Base-by-base conservation (phyloP, 2,888 invertebrate genomes). In the Agriopis aurantiaria region DNA sequence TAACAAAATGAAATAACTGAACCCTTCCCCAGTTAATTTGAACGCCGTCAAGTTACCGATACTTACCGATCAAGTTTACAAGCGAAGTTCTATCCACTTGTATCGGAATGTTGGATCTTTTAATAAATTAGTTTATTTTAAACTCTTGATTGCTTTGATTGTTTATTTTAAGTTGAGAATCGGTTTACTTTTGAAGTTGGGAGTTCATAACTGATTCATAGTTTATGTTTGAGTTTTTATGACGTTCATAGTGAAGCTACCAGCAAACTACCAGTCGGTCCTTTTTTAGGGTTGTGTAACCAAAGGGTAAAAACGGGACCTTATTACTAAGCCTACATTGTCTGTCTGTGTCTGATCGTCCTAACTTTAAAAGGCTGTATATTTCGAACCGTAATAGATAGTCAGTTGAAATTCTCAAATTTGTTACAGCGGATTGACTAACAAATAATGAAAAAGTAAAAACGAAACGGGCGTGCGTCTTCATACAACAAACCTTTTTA, bases 91-190 rank as follows among this genome's bases (percentile, higher is more conserved):
- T 40, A 60, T 45, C 65, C 43, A 8, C 65, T 58, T 14, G 62
- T 66, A 65, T 64, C 60, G 65, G 51, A 65, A 69, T 62, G 46
- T 65, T 33, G 41, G 5, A 23, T 48, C 52, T 58, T 40, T 59
- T 64, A 63, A 63, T 71, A 61, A 57, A 62, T 59, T 63, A 17
- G 62, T 67, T 71, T 64, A 71, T 64, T 66, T 58, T 43, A 49
- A 59, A 71, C 59, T 70, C 62, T 48, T 43, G 41, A 67, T 64
- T 59, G 55, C 59, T 23, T 62, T 46, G 49, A 64, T 60, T 67
- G 70, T 60, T 66, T 66, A 53, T 52, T 45, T 71, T 63, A 66
- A 71, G 59, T 66, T 66, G 9, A 9, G 48, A 4, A 64, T 48
- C 11, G 7, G 65, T 61, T 65, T 53, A 45, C 41, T 49, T 60